Conservation (phyloP, 2,888 invertebrate genomes). For the Heterodera filipjevi region DNA sequence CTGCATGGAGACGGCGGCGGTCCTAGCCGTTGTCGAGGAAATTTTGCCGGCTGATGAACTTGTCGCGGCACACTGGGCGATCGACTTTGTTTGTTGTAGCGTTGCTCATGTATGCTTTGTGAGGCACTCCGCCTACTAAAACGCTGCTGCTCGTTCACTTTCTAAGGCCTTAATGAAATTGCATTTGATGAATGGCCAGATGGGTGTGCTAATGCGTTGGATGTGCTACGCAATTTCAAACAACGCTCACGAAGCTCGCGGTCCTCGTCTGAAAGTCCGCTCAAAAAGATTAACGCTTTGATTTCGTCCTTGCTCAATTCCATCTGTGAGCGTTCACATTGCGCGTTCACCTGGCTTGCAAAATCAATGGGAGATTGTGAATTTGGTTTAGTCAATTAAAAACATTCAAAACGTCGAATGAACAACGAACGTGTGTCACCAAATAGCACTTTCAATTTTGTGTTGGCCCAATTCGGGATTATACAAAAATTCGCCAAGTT, state of each 20-base stretch:
- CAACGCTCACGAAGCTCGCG: neutral
- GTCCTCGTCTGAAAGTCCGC: constrained; percentile 8
- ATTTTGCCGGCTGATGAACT: neutral
- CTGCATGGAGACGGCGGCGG: neutral
- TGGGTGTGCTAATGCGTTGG: neutral
- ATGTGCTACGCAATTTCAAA: neutral
- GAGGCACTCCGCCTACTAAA: too few species aligned
- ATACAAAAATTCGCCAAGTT: neutral
- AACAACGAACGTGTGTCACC: neutral
- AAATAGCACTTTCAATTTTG: neutral
- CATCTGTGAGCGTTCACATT: too few species aligned
- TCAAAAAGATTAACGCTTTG: neutral
- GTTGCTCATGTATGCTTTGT: too few species aligned
- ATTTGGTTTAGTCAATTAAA: neutral
- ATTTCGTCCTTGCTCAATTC: neutral
- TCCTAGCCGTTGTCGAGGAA: neutral
- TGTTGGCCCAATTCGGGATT: neutral
- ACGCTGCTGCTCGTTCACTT: neutral
- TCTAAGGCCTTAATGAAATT: neutral
- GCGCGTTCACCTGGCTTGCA: too few species aligned
- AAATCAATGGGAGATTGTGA: too few species aligned
- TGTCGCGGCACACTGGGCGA: neutral
- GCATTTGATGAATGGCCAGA: constrained; percentile 1
- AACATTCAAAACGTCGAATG: neutral
- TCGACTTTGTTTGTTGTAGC: neutral